Evolutionary conservation across 2,888 invertebrate genomes (phyloP).

Genomic region (Cryptocheilus praepositus): DNA sequence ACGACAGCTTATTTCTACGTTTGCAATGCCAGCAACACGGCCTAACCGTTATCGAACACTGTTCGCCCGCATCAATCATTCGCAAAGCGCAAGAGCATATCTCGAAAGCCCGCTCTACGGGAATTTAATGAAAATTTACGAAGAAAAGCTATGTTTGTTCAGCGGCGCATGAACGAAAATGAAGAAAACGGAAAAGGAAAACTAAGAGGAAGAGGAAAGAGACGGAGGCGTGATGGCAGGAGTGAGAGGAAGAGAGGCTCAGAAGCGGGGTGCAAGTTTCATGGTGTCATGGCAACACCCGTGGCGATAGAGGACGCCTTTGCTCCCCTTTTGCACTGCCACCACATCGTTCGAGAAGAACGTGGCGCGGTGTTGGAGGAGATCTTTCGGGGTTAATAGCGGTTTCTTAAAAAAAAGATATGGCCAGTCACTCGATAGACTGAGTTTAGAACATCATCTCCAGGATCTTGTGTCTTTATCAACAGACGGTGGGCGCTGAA

Average conservation of each 20-base stretch:
- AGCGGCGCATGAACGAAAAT: slow-evolving; percentile 17
- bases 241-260: slow-evolving; percentile 31
- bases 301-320: slow-evolving; percentile 61
- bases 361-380: slow-evolving; percentile 42
- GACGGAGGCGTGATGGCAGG: slow-evolving; percentile 24
- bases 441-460: slow-evolving; percentile 42
- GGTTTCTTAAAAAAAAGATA: slow-evolving; percentile 38
- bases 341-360: slow-evolving; percentile 35
- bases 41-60: too few relatives aligned
- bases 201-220: slow-evolving; percentile 32
- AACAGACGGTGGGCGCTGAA: too few relatives aligned
- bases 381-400: slow-evolving; percentile 48
- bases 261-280: slow-evolving; percentile 64
- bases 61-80: too few relatives aligned
- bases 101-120: background rate
- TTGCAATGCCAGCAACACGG: too few relatives aligned
- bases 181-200: slow-evolving; percentile 27
- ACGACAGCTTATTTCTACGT: too few relatives aligned
- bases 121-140: slow-evolving; percentile 1
- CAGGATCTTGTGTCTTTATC: too few relatives aligned
- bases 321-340: slow-evolving; percentile 54
- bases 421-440: slow-evolving; percentile 37
- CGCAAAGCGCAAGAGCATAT: too few relatives aligned
- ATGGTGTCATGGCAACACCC: slow-evolving; percentile 74
- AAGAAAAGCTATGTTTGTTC: background rate